Evolutionary conservation across 1,140 invertebrate genomes (phyloP).

Genomic region (Meloidogyne chitwoodi): DNA sequence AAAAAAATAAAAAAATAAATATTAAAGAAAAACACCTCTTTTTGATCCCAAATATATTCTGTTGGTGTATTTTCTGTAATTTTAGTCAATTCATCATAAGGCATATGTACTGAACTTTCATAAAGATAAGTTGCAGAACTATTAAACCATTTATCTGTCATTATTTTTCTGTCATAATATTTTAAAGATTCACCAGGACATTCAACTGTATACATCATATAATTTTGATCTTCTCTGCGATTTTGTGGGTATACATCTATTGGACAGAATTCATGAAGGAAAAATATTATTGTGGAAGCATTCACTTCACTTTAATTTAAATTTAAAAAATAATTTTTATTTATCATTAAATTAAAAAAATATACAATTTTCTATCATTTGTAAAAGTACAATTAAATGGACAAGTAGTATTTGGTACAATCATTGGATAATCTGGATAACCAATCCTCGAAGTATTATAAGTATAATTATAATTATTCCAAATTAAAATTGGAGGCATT

Average conservation of each 20-base stretch:
- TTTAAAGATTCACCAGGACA: not conserved
- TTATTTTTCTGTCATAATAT: not conserved
- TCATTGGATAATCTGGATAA: not conserved
- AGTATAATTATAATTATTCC: not conserved
- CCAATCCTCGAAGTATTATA: not conserved
- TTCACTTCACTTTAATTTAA: not conserved
- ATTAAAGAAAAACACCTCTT: not conserved
- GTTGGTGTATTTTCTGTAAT: not conserved
- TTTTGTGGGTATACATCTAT: not conserved
- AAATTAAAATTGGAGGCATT: constrained; percentile 7
- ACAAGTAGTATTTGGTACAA: not conserved
- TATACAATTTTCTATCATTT: not conserved
- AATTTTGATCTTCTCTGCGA: not conserved
- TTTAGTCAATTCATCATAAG: not conserved
- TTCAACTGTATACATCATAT: constrained; percentile 11
- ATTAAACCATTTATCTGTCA: constrained; percentile 4
- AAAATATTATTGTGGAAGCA: not conserved
- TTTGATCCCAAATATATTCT: not conserved
- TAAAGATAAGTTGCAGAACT: not conserved
- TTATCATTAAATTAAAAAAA: too few relatives aligned
- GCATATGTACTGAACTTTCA: not conserved
- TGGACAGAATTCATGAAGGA: not conserved
- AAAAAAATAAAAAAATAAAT: not conserved
- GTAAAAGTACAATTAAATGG: not conserved
- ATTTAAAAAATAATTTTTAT: not conserved